Percentiles rank a stretch among this genome's conserved stretches.
Evolutionary conservation across 2,888 invertebrate genomes (phyloP).

Genomic region (Cephus rjabovi): DNA sequence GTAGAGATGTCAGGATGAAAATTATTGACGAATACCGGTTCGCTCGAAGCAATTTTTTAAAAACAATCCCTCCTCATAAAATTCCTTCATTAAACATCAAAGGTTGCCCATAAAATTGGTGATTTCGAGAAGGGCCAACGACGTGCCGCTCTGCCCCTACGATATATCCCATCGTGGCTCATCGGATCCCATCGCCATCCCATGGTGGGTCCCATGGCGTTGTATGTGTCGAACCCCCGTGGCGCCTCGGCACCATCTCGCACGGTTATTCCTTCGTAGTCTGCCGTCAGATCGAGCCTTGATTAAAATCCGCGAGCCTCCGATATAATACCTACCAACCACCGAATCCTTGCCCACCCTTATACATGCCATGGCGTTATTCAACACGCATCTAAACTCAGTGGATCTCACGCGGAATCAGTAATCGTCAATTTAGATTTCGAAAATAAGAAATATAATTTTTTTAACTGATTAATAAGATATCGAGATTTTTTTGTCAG

Average conservation of each 20-base stretch:
- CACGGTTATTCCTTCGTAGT: conserved; percentile 56
- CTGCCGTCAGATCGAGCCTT: conserved; percentile 60
- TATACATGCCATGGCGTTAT: not conserved
- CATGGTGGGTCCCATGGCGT: conserved; percentile 45
- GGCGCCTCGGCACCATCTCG: conserved; percentile 64
- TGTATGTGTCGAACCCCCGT: conserved; percentile 65
- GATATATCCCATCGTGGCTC: conserved; percentile 4
- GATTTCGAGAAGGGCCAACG: conserved; percentile 52
- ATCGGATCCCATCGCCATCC: conserved; percentile 25
- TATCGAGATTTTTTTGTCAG: not conserved
- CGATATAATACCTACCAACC: conserved; percentile 61
- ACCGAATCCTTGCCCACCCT: conserved; percentile 43
- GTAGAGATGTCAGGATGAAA: conserved; percentile 25
- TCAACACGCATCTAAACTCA: conserved; percentile 34
- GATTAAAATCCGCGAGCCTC: conserved; percentile 65
- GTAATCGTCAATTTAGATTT: not conserved
- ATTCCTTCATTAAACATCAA: conserved; percentile 64
- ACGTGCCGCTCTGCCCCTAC: conserved; percentile 9
- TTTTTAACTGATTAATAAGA: not conserved
- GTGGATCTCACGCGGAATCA: conserved; percentile 30
- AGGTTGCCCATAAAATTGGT: conserved; percentile 64
- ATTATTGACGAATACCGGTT: conserved; percentile 55
- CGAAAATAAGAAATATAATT: not conserved
- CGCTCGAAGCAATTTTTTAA: conserved; percentile 52
- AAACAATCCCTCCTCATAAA: conserved; percentile 63